These are phyloP conservation scores for Euphonia xanthogaster DNA, from an alignment of 2,797 vertebrate genomes.

Conservation along the genomic window DNA sequence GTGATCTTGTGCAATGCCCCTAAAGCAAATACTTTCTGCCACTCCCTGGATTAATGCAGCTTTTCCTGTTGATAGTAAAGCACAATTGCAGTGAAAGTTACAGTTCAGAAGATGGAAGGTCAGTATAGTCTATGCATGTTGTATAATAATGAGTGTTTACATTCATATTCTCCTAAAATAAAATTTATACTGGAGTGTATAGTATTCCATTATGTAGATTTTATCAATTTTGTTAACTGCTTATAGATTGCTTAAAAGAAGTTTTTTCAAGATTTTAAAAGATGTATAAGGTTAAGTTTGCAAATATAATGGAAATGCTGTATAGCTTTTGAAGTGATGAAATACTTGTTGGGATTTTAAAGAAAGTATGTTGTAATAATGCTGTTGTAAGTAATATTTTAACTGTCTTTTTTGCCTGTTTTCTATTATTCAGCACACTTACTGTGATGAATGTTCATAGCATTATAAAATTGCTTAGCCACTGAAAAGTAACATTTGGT, in stretches of 20 bases:
- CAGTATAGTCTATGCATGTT: conserved; percentile 81
- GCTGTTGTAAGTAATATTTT: conserved; percentile 79
- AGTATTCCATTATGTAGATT: conserved; percentile 78
- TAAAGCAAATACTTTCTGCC: conserved; percentile 40
- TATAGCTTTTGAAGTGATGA: conserved; percentile 80
- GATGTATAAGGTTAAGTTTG: conserved; percentile 83
- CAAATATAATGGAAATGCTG: conserved; percentile 81
- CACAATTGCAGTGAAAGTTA: conserved; percentile 67
- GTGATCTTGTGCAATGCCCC: conserved; percentile 62
- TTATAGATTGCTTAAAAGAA: conserved; percentile 78
- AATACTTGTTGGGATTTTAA: conserved; percentile 75
- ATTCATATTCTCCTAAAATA: conserved; percentile 74
- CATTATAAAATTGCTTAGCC: conserved; percentile 78
- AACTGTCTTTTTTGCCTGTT: conserved; percentile 75
- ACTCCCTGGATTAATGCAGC: conserved; percentile 62
- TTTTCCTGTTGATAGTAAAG: conserved; percentile 66
- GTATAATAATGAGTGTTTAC: conserved; percentile 81
- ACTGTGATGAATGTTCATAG: conserved; percentile 77
- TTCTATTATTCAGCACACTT: conserved; percentile 76
- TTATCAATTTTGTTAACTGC: conserved; percentile 78
- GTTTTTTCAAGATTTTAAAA: conserved; percentile 79
- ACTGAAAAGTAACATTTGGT: conserved; percentile 73
- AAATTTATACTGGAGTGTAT: conserved; percentile 74
- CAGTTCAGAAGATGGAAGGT: conserved; percentile 71
- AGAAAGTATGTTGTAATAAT: conserved; percentile 75